These are phyloP conservation scores for Araneus ventricosus DNA, from an alignment of 1,140 invertebrate genomes.

Conservation along the genomic window DNA sequence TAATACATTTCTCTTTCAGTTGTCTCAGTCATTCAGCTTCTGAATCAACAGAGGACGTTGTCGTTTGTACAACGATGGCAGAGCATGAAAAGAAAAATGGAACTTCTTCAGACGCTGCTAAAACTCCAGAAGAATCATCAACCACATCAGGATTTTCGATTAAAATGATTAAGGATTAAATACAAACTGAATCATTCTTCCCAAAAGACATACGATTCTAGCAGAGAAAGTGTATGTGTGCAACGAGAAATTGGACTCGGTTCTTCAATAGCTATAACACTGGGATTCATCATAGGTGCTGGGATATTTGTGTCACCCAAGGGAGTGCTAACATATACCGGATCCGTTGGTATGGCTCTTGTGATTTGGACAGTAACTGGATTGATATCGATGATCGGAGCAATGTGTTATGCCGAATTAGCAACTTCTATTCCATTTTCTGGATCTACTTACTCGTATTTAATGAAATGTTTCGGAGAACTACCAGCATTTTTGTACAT, in stretches of 20 bases:
- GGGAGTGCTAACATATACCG: constrained; percentile 80
- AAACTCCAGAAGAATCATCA: no score
- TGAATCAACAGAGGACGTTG: no score
- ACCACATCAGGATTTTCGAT: no score
- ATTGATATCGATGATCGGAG: constrained; percentile 78
- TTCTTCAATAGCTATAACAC: constrained; percentile 93
- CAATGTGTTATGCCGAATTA: constrained; percentile 82
- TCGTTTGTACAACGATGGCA: no score
- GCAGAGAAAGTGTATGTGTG: constrained; percentile 83
- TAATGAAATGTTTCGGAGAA: constrained; percentile 76
- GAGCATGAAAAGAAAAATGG: no score
- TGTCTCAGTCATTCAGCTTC: no score
- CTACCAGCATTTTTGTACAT: constrained; percentile 78
- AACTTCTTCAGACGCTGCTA: no score
- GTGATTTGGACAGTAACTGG: constrained; percentile 78
- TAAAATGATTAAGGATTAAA: background rate
- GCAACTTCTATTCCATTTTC: constrained; percentile 82
- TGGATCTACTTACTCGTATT: constrained; percentile 79
- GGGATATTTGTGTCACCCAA: constrained; percentile 83
- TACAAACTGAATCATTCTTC: background rate
- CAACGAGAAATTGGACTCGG: constrained; percentile 90
- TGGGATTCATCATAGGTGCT: constrained; percentile 93
- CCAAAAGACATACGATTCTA: background rate
- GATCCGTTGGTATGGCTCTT: constrained; percentile 78
- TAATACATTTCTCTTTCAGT: no score